phyloP scores from a whole-genome alignment of 2,113 vertebrate species.

The Pavo muticus region DNA sequence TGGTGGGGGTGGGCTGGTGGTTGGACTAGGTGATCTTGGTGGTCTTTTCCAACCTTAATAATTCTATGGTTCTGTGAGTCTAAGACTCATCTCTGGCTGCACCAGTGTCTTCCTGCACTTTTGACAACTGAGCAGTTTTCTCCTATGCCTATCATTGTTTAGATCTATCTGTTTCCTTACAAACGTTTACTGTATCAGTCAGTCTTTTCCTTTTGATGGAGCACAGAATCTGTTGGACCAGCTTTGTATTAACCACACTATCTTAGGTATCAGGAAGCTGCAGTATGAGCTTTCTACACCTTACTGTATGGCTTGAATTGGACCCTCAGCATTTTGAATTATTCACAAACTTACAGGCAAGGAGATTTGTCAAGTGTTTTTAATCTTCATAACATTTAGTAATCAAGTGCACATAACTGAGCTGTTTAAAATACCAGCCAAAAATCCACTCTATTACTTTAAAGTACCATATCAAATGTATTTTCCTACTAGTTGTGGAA shows the following conservation, averaged over 20 bases:
- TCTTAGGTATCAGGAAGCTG: background rate
- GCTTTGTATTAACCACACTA: background rate
- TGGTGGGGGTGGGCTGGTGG: too few species aligned
- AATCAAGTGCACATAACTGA: background rate
- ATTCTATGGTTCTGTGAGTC: too few species aligned
- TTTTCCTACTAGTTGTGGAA: conserved; percentile 11
- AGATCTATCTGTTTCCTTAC: background rate
- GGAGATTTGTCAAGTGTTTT: background rate
- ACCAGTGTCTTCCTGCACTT: background rate
- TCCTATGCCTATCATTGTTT: background rate
- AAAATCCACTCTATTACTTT: background rate
- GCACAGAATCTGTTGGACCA: background rate
- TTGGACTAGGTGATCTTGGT: too few species aligned
- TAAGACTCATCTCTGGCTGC: background rate
- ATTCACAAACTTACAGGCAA: background rate
- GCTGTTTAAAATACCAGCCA: background rate
- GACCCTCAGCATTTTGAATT: background rate
- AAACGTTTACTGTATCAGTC: background rate
- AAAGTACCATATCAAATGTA: background rate
- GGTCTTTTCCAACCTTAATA: too few species aligned
- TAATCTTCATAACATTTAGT: background rate
- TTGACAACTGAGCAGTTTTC: background rate
- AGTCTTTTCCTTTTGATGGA: background rate
- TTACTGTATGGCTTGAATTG: background rate
- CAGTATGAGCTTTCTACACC: background rate